These are phyloP conservation scores for Halisarca cf. caerulea DNA, from an alignment of 37 sponge, comb jelly and placozoan genomes.

Conservation along the genomic window DNA sequence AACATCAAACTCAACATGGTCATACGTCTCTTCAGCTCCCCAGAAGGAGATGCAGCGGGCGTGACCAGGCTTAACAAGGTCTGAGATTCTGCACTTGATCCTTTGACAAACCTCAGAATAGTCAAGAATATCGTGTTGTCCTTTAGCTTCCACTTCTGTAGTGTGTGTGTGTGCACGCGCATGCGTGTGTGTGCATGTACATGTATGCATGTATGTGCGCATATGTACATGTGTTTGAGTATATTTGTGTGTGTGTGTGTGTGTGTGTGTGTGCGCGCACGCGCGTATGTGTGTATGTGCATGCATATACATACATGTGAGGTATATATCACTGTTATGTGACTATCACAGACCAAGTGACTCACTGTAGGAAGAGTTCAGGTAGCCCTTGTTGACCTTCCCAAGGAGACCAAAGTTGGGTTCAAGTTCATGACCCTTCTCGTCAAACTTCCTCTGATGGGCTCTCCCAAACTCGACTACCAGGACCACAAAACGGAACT, in stretches of 20 bases:
- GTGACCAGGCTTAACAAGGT: slow-evolving; percentile 42
- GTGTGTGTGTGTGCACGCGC: no score
- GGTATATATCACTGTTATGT: no score
- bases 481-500: slow-evolving; percentile 61
- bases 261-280: not conserved
- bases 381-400: slow-evolving; percentile 65
- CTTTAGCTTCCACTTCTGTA: slow-evolving; percentile 60
- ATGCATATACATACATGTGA: no score
- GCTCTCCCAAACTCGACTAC: slow-evolving; percentile 64
- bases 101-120: slow-evolving; percentile 36
- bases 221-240: no score
- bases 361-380: slow-evolving; percentile 82
- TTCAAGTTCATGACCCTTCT: slow-evolving; percentile 64
- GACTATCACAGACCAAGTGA: no score
- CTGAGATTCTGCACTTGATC: slow-evolving; percentile 33
- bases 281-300: no score
- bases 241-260: not conserved
- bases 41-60: slow-evolving; percentile 60
- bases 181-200: not conserved
- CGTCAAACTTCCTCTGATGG: slow-evolving; percentile 63
- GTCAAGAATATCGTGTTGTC: slow-evolving; percentile 44
- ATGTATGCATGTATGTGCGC: not conserved
- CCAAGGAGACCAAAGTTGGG: slow-evolving; percentile 74
- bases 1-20: slow-evolving; percentile 60
- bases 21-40: slow-evolving; percentile 67